Conservation (phyloP, 2,888 invertebrate species). For the Phragmatobia fuliginosa region DNA sequence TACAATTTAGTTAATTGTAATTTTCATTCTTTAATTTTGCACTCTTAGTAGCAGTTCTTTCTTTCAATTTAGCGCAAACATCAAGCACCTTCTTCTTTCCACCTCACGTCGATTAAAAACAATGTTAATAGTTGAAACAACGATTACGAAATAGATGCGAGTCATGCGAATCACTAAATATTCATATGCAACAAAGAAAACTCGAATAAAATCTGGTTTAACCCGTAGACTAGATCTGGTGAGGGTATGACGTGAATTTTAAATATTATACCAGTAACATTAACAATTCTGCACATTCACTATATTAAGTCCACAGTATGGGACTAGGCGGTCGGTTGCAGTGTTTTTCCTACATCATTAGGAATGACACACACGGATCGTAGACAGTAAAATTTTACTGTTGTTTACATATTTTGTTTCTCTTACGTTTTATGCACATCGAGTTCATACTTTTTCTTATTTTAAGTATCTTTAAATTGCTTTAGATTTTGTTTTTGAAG, state of each 20-base stretch:
- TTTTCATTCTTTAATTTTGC: too few relatives aligned
- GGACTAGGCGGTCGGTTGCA: slow-evolving; percentile 48
- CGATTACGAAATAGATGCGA: slow-evolving; percentile 3
- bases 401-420: slow-evolving; percentile 50
- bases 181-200: slow-evolving; percentile 43
- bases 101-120: background rate
- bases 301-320: slow-evolving; percentile 64
- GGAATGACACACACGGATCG: slow-evolving; percentile 57
- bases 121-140: background rate
- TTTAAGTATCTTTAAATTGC: background rate
- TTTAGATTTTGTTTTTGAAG: background rate
- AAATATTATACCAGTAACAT: slow-evolving; percentile 61
- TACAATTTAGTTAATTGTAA: too few relatives aligned
- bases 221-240: slow-evolving; percentile 62
- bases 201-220: slow-evolving; percentile 48
- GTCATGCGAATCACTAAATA: slow-evolving; percentile 9
- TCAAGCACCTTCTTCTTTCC: too few relatives aligned
- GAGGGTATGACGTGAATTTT: slow-evolving; percentile 70
- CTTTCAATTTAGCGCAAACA: too few relatives aligned
- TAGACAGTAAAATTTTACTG: slow-evolving; percentile 56
- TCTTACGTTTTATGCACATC: slow-evolving; percentile 29
- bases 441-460: slow-evolving; percentile 19
- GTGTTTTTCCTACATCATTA: slow-evolving; percentile 66
- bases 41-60: too few relatives aligned
- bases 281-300: slow-evolving; percentile 73